Evolutionary conservation across 2,113 vertebrate genomes (phyloP), one percentile per base, ranked within the genome.

Genomic region (Melanostigma gelatinosum): DNA sequence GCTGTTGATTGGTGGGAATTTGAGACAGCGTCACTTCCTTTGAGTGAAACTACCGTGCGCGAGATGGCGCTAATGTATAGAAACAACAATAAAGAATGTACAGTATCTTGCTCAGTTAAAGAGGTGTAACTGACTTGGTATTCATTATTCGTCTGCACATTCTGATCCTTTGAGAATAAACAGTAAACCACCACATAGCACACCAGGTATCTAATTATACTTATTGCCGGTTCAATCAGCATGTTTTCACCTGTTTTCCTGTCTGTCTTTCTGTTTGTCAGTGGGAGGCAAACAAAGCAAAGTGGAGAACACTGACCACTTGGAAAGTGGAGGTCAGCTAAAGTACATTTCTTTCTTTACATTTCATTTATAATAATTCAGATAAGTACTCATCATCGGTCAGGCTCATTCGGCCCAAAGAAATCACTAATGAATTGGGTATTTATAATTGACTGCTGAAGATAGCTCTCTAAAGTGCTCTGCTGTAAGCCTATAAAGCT

Each of bases 1-100:
- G 8, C 24, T 3, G 27, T 58, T 91, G 87, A 94, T 94, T 95
- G 94, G 94, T 65, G 0, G 58, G 42, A 10, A 24, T 24, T 3
- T 4, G 3, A 34, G 0, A 0, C 0, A 1, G 75, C 93, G 92
- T 91, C 86, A 95, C 72, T 87, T 94, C 92, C 90, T 4, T 15
- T 1, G 6, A 15, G 1, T 29, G 4, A 18, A 9, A 3, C 0
- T 0, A 4, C 3, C 0, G 1, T 3, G 11, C 80, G 63, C 69
- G 65, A 90, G 91, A 82, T 86, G 88, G 86, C 84, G 77, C 50
- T 69, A 24, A 70, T 50, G 61, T 16, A 34, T 24, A 82, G 50
- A 8, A 27, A 32, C 42, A 55, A 12, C 8, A 32, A 10, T 34
- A 55, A 20, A 4, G 24, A 6, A 55, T n/a, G 2, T 1, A 11